These are phyloP conservation scores for Onthophagus taurus DNA, from an alignment of 1,140 invertebrate genomes.

Conservation along the genomic window DNA sequence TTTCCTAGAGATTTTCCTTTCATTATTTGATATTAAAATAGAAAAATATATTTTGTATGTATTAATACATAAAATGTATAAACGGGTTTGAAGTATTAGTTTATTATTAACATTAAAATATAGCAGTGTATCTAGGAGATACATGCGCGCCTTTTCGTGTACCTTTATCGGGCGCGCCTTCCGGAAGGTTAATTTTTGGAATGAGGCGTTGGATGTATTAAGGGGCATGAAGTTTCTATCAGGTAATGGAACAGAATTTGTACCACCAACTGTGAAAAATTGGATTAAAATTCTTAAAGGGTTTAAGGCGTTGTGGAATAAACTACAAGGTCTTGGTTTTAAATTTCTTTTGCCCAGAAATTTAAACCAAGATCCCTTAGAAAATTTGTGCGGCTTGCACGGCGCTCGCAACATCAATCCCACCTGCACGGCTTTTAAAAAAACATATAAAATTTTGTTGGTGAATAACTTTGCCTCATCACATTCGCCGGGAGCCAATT, in stretches of 20 bases:
- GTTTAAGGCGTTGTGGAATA: slow-evolving; percentile 10
- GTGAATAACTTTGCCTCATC: neutral
- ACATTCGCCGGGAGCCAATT: neutral
- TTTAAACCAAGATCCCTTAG: too few species aligned
- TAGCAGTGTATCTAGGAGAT: too few species aligned
- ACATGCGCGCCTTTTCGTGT: too few species aligned
- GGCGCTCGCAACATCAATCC: slow-evolving; percentile 1
- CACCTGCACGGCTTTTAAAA: neutral
- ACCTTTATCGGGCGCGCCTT: too few species aligned
- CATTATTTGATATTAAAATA: too few species aligned
- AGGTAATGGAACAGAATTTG: neutral
- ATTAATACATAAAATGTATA: too few species aligned
- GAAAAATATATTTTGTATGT: too few species aligned
- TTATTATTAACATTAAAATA: too few species aligned
- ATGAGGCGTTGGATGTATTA: slow-evolving; percentile 3
- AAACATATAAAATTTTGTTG: neutral
- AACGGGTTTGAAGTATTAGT: too few species aligned
- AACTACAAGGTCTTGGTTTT: slow-evolving; percentile 4
- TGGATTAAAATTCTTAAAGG: slow-evolving; percentile 13
- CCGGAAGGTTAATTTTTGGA: too few species aligned
- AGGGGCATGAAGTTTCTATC: neutral
- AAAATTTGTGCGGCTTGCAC: slow-evolving; percentile 17
- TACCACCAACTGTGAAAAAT: slow-evolving; percentile 14
- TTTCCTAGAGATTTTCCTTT: too few species aligned
- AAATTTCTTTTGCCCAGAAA: slow-evolving; percentile 10